Evolutionary conservation across 2,113 vertebrate species (phyloP).

Genomic region (Megatriorchis doriae): DNA sequence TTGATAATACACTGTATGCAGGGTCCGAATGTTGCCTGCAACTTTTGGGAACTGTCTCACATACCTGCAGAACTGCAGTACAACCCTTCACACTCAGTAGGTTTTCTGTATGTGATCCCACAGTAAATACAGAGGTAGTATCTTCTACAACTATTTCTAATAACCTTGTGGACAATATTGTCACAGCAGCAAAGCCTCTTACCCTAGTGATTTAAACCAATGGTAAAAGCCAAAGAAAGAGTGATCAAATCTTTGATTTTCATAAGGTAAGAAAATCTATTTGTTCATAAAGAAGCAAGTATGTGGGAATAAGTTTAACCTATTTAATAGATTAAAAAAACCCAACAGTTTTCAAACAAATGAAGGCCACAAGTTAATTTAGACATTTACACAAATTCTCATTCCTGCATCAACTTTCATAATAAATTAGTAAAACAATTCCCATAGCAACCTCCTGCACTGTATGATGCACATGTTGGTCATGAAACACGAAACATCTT

Average conservation of each 20-base stretch:
- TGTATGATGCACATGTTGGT: not conserved
- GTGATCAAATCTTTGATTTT: not conserved
- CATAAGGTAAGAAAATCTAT: not conserved
- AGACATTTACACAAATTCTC: not conserved
- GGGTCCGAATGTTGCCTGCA: not conserved
- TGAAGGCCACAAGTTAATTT: not conserved
- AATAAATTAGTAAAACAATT: slow-evolving; percentile 46
- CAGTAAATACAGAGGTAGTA: not conserved
- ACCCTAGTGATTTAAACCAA: not conserved
- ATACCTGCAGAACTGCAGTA: not conserved
- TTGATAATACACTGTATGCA: not conserved
- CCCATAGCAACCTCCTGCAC: slow-evolving; percentile 3
- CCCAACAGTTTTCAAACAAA: not conserved
- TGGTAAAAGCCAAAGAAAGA: not conserved
- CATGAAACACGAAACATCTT: slow-evolving; percentile 9
- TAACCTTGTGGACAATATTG: not conserved
- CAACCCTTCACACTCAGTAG: not conserved
- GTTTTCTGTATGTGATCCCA: not conserved
- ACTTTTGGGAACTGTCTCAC: not conserved
- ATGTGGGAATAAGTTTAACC: not conserved
- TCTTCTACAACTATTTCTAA: not conserved
- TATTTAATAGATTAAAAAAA: not conserved
- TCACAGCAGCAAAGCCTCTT: not conserved
- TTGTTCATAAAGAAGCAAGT: not conserved
- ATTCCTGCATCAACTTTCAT: not conserved